These are phyloP conservation scores for Boleophthalmus pectinirostris DNA, from an alignment of 2,113 vertebrate genomes.

Conservation along the genomic window DNA sequence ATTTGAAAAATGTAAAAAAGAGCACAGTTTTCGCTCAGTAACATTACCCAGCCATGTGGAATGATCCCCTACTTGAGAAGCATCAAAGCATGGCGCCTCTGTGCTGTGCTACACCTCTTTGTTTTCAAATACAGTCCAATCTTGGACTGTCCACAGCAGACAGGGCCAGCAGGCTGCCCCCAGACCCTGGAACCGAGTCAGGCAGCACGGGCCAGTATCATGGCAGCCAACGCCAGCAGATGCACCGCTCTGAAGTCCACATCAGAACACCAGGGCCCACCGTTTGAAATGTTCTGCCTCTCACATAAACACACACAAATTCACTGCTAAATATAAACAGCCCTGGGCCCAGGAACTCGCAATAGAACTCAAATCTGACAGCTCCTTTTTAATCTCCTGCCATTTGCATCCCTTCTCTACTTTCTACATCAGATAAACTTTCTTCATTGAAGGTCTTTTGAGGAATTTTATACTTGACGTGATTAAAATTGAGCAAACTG, in stretches of 20 bases:
- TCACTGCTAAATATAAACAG: conserved; percentile 58
- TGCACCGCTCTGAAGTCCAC: conserved; percentile 42
- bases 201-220: conserved; percentile 36
- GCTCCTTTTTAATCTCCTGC: conserved; percentile 39
- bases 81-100: conserved; percentile 12
- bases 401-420: conserved; percentile 27
- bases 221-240: conserved; percentile 59
- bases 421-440: conserved; percentile 3
- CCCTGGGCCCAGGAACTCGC: conserved; percentile 21
- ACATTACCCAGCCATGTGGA: neutral
- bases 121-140: conserved; percentile 19
- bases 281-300: conserved; percentile 46
- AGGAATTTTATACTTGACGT: neutral
- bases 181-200: conserved; percentile 46
- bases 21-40: neutral
- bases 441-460: neutral
- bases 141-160: conserved; percentile 43
- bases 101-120: conserved; percentile 4
- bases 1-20: neutral
- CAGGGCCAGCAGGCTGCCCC: conserved; percentile 46
- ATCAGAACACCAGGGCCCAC: conserved; percentile 52
- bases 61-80: conserved; percentile 33
- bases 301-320: conserved; percentile 35
- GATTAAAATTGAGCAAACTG: neutral
- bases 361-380: conserved; percentile 41